Percentiles rank a stretch among this genome's conserved stretches.
Conservation (phyloP, 2,797 vertebrate species). For the Lacerta bilineata region DNA sequence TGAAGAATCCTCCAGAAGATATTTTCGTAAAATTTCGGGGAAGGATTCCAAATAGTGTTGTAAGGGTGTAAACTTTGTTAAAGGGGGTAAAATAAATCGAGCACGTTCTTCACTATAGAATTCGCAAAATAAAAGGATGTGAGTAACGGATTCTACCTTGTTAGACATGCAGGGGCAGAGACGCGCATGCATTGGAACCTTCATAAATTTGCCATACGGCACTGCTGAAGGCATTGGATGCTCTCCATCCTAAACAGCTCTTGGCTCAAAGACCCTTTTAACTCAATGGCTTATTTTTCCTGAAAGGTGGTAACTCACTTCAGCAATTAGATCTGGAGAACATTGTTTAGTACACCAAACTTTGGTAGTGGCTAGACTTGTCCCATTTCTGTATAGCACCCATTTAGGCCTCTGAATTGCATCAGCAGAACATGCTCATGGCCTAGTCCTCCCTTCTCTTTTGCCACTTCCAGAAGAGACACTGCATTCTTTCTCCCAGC, state of each 20-base stretch:
- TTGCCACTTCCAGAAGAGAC: not conserved
- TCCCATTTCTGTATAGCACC: not conserved
- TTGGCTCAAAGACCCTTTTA: not conserved
- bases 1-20: no score
- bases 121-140: no score
- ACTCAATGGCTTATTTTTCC: not conserved
- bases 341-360: not conserved
- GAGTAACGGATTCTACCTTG: no score
- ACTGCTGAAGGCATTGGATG: not conserved
- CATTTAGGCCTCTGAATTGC: not conserved
- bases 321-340: not conserved
- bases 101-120: no score
- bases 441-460: not conserved
- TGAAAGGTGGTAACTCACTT: not conserved
- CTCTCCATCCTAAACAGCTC: not conserved
- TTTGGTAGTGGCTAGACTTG: not conserved
- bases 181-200: no score
- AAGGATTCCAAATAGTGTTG: no score
- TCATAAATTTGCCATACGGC: no score
- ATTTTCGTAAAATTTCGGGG: no score
- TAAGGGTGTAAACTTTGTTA: no score
- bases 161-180: no score
- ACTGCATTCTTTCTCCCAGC: not conserved
- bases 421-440: not conserved
- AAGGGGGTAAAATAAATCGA: no score